These are phyloP conservation scores for Neogobius melanostomus DNA, from an alignment of 2,113 vertebrate genomes.

Conservation along the genomic window DNA sequence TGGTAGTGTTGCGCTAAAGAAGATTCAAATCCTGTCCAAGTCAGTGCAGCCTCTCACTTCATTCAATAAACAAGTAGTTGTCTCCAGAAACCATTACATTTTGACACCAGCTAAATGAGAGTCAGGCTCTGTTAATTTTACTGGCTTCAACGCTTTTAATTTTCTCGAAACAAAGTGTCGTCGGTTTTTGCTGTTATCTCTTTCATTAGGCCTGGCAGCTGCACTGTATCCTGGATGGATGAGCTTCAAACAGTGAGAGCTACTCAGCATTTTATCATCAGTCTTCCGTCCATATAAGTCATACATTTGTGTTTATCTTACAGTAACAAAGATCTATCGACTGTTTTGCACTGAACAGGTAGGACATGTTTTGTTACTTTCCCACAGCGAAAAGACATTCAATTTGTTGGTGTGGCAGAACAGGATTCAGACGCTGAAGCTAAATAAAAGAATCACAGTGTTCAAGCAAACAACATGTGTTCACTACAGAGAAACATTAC, in stretches of 20 bases:
- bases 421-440: background rate
- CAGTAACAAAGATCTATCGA: too few species aligned
- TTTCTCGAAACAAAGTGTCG: slow-evolving; percentile 2
- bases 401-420: background rate
- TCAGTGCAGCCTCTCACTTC: background rate
- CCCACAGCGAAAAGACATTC: too few species aligned
- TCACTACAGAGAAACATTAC: background rate
- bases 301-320: too few species aligned
- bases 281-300: background rate
- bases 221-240: background rate
- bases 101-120: slow-evolving; percentile 10
- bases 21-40: background rate
- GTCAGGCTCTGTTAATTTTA: slow-evolving; percentile 5
- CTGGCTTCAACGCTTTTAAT: slow-evolving; percentile 6
- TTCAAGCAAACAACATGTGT: background rate
- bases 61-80: slow-evolving; percentile 1
- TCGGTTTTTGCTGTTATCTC: background rate
- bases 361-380: too few species aligned
- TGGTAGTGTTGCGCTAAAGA: background rate
- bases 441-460: background rate
- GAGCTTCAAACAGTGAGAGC: background rate
- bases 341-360: too few species aligned
- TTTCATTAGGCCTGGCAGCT: slow-evolving; percentile 1
- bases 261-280: background rate
- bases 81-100: background rate